Evolutionary conservation across 2,888 invertebrate species (phyloP), one percentile per base, ranked within the genome.

Genomic region (Galerucella calmariensis): DNA sequence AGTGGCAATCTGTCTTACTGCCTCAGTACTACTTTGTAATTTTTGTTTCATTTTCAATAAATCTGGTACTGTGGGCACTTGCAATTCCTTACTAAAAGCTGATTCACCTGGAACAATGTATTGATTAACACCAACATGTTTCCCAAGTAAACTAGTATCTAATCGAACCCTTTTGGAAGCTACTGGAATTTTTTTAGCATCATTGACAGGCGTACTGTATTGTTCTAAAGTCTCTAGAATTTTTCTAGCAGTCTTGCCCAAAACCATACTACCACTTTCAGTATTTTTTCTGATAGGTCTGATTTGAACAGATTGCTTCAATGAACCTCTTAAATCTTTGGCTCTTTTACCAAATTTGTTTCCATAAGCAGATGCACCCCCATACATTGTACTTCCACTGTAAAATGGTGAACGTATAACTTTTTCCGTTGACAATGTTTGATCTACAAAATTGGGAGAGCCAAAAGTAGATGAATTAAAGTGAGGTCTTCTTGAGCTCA

Each of bases 141-240:
- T 83, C 5, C 84, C 80, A 74, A 84, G 77, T 67, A 84, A 79
- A 67, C 82, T 84, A 48, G 41, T 59, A 75, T 78, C 78, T 74
- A 69, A 76, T 62, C 77, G 72, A 63, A 72, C 69, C 66, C 75
- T 85, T 85, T 85, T 87, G 44, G 85, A 79, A 62, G 86, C 86
- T n/a, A 88, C 80, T 2, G 94, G 94, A 85, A 95, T 94, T 83
- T 93, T 93, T 83, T 92, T 93, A 1, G 94, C 95, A 85, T 96
- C 95, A 62, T 89, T 89, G 68, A 95, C 87, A 0, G 96, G 95
- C 2, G 95, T 94, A 0, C 95, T 93, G 87, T 94, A 95, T 81
- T 93, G 92, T 84, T 96, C 95, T 72, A 97, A 88, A 6, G 95
- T 90, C 81, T 94, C 93, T 82, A 97, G 88, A 78, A 97, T 94